phyloP scores from a whole-genome alignment of 2,888 invertebrate species.

The Acanthosepion lycidas region DNA sequence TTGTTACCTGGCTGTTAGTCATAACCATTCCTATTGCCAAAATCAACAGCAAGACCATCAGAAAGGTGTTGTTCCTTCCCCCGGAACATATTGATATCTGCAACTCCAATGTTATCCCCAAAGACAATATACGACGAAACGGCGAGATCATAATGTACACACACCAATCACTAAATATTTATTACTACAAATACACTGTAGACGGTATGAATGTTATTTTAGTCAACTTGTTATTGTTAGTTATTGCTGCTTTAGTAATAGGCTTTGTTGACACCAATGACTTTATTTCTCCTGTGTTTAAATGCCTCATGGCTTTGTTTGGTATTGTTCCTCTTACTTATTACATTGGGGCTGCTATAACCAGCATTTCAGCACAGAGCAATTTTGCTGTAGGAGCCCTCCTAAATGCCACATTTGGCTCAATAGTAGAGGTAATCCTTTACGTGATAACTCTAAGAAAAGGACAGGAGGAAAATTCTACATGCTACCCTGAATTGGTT shows the following conservation, averaged over 20 bases:
- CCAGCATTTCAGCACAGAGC: slow-evolving; percentile 72
- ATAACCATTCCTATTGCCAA: slow-evolving; percentile 70
- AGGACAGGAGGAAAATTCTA: slow-evolving; percentile 56
- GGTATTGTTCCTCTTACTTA: slow-evolving; percentile 71
- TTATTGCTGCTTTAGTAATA: slow-evolving; percentile 63
- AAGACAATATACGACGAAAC: slow-evolving; percentile 48
- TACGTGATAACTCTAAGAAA: slow-evolving; percentile 67
- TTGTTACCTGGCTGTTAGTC: slow-evolving; percentile 68
- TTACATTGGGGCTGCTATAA: slow-evolving; percentile 71
- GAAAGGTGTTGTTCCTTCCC: slow-evolving; percentile 65
- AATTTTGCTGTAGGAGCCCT: slow-evolving; percentile 72
- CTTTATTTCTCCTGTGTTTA: slow-evolving; percentile 53
- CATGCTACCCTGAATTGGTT: slow-evolving; percentile 69
- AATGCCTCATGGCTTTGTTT: slow-evolving; percentile 67
- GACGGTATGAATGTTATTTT: slow-evolving; percentile 72
- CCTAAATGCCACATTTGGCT: slow-evolving; percentile 72
- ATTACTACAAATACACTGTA: slow-evolving; percentile 72
- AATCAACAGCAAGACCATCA: slow-evolving; percentile 67
- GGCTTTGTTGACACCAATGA: slow-evolving; percentile 64
- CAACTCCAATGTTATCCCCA: slow-evolving; percentile 54
- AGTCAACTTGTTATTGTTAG: slow-evolving; percentile 70
- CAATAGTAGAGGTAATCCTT: slow-evolving; percentile 70
- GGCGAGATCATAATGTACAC: slow-evolving; percentile 71
- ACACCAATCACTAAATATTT: slow-evolving; percentile 68
- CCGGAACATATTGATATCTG: slow-evolving; percentile 65